A percentile compares a stretch with the other conserved stretches of the same genome.
Conservation (phyloP, 2,797 vertebrate species). For the Rhynchonycteris naso region DNA sequence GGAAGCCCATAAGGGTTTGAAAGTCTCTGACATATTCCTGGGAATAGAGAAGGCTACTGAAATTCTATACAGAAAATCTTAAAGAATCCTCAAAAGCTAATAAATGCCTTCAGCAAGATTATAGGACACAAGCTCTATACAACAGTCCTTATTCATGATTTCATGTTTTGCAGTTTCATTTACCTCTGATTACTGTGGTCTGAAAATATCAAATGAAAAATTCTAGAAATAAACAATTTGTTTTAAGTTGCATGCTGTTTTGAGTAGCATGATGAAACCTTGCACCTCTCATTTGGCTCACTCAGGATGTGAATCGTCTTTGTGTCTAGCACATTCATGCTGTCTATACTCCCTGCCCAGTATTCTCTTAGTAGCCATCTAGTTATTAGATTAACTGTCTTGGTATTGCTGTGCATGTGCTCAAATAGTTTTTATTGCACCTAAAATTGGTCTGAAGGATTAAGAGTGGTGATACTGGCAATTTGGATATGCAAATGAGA, state of each 20-base stretch:
- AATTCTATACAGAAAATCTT: background rate
- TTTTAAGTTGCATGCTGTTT: background rate
- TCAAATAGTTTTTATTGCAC: background rate
- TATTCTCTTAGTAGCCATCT: background rate
- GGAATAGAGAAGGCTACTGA: background rate
- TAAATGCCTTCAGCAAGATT: background rate
- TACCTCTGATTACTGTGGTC: background rate
- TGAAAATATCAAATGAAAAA: background rate
- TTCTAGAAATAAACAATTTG: background rate
- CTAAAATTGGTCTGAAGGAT: background rate
- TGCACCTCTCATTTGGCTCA: too few relatives aligned
- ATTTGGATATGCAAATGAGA: background rate
- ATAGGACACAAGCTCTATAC: background rate
- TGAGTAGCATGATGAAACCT: background rate
- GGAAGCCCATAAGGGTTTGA: background rate
- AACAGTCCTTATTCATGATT: background rate
- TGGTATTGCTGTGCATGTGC: background rate
- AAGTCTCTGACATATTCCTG: background rate
- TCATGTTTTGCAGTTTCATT: background rate
- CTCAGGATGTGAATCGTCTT: background rate
- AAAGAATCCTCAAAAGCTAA: background rate
- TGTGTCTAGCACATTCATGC: background rate
- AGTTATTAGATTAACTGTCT: background rate
- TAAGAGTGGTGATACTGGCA: background rate
- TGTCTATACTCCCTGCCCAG: background rate